These are phyloP conservation scores for Gasteruption jaculator DNA, from an alignment of 2,888 invertebrate species.

Conservation along the genomic window DNA sequence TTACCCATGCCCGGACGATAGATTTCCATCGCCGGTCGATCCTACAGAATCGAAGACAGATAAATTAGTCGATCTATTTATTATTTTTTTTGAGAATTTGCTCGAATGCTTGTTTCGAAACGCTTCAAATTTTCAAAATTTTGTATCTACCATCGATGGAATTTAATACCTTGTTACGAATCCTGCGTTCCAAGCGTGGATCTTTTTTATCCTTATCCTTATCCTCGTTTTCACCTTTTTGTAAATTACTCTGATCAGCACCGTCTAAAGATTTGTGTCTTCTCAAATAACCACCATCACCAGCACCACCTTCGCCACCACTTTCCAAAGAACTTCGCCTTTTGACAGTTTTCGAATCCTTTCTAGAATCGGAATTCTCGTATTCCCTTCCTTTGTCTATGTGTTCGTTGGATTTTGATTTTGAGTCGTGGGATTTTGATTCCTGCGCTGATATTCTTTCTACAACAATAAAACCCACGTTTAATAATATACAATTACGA, in stretches of 20 bases:
- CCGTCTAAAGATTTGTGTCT: conserved; percentile 60
- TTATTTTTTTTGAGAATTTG: neutral
- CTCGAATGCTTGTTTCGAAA: too few species aligned
- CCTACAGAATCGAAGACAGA: conserved; percentile 52
- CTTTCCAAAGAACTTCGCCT: conserved; percentile 48
- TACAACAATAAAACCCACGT: neutral
- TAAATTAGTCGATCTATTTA: neutral
- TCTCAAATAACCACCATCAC: conserved; percentile 50
- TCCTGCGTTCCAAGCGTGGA: conserved; percentile 60
- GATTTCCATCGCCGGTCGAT: conserved; percentile 84
- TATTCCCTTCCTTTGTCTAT: conserved; percentile 26
- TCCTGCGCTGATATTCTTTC: conserved; percentile 18
- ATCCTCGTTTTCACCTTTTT: conserved; percentile 56
- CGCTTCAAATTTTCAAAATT: too few species aligned
- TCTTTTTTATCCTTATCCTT: conserved; percentile 57
- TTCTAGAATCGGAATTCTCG: conserved; percentile 27
- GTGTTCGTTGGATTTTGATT: conserved; percentile 32
- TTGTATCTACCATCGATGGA: neutral
- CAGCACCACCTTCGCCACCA: conserved; percentile 40
- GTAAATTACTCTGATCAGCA: conserved; percentile 54
- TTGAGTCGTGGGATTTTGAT: too few species aligned
- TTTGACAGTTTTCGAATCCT: conserved; percentile 35
- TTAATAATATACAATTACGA: conserved; percentile 1
- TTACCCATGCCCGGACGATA: conserved; percentile 88
- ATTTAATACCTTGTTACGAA: conserved; percentile 61